Percentiles rank a stretch among this genome's conserved stretches.
Evolutionary conservation across 1,140 invertebrate species (phyloP).

Genomic region (Galendromus occidentalis): DNA sequence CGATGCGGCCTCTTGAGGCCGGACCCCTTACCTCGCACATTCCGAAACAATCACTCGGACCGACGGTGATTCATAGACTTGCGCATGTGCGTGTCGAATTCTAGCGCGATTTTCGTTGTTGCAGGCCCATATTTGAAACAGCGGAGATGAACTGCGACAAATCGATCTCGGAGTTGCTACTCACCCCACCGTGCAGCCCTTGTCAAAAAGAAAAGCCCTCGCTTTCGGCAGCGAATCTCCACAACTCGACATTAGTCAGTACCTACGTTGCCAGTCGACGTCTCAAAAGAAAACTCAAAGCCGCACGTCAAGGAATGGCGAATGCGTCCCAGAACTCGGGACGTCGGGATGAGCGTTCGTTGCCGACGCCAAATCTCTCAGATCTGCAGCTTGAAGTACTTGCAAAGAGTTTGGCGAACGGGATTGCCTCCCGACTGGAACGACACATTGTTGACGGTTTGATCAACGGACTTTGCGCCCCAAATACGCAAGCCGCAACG

Average conservation of each 20-base stretch:
- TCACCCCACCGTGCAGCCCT: not conserved
- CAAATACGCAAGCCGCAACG: too few species aligned
- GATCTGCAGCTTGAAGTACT: not conserved
- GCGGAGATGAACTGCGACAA: too few species aligned
- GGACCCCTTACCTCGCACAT: too few species aligned
- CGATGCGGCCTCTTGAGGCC: too few species aligned
- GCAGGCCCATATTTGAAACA: too few species aligned
- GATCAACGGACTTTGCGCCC: not conserved
- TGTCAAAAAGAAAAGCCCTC: too few species aligned
- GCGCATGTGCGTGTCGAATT: too few species aligned
- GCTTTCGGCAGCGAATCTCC: too few species aligned
- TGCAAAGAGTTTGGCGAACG: conserved; percentile 5
- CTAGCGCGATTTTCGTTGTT: too few species aligned
- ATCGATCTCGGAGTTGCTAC: not conserved
- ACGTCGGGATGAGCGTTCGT: not conserved
- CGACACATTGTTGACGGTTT: conserved; percentile 6
- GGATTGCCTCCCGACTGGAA: not conserved
- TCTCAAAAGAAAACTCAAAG: not conserved
- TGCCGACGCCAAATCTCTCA: not conserved
- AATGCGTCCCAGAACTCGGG: not conserved
- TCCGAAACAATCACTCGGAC: too few species aligned
- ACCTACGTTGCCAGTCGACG: conserved; percentile 1
- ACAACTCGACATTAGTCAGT: not conserved
- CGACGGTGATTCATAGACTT: too few species aligned
- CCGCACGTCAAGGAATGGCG: not conserved